phyloP scores from a whole-genome alignment of 2,797 vertebrate genomes.

The Cyclura pinguis region DNA sequence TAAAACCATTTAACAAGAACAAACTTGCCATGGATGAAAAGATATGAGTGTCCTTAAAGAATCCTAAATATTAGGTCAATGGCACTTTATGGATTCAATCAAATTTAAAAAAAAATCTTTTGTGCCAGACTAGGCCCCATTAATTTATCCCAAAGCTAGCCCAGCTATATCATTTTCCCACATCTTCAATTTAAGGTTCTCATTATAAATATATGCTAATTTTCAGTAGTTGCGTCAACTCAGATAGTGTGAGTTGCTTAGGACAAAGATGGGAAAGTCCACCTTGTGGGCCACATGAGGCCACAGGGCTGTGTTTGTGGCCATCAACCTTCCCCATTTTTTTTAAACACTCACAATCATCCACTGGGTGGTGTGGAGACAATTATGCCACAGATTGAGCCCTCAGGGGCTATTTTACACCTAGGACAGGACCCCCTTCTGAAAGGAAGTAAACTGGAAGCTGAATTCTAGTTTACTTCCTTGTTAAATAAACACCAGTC shows the following conservation, averaged over 20 bases:
- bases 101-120: neutral
- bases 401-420: no score
- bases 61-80: conserved; percentile 6
- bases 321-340: no score
- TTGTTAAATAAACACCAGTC: no score
- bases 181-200: neutral
- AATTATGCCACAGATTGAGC: no score
- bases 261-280: neutral
- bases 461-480: no score
- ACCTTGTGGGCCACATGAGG: no score
- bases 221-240: neutral
- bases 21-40: conserved; percentile 19
- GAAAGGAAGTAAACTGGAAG: no score
- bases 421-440: no score
- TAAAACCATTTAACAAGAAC: conserved; percentile 14
- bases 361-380: no score
- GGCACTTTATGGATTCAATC: neutral
- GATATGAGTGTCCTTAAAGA: neutral
- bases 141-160: neutral
- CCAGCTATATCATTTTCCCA: neutral
- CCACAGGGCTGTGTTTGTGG: no score
- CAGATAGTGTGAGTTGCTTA: neutral
- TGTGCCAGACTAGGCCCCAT: neutral
- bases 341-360: neutral
- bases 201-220: neutral